Conservation (phyloP, 1,140 invertebrate genomes). For the Campodea augens region DNA sequence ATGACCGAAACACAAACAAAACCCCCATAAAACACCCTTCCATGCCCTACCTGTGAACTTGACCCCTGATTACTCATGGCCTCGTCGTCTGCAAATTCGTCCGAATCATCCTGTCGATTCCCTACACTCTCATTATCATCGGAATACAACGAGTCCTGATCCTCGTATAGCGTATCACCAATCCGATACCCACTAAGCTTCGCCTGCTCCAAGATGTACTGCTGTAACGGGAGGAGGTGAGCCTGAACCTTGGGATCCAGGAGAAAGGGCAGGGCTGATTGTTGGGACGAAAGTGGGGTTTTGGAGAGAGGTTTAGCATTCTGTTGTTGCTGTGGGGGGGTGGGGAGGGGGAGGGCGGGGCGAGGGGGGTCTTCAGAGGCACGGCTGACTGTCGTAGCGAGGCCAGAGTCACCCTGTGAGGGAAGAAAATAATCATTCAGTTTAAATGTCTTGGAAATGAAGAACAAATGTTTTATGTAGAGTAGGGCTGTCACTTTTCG, state of each 20-base stretch:
- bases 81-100: constrained; percentile 46
- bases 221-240: constrained; percentile 60
- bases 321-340: no score
- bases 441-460: no score
- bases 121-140: constrained; percentile 31
- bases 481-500: no score
- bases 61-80: constrained; percentile 38
- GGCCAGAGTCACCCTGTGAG: constrained; percentile 18
- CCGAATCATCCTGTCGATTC: constrained; percentile 33
- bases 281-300: no score
- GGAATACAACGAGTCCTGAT: constrained; percentile 40
- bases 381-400: constrained; percentile 17
- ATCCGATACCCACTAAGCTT: constrained; percentile 52
- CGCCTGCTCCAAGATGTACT: constrained; percentile 71
- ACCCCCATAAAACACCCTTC: no score
- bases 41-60: constrained; percentile 30
- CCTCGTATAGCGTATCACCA: constrained; percentile 42
- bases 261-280: constrained; percentile 35
- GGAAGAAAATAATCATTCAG: constrained; percentile 8
- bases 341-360: no score
- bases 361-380: no score
- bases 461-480: no score
- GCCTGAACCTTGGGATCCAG: constrained; percentile 32
- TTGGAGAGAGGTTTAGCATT: no score
- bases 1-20: no score